Evolutionary conservation across 2,888 invertebrate species (phyloP).

Genomic region (Tinea trinotella): DNA sequence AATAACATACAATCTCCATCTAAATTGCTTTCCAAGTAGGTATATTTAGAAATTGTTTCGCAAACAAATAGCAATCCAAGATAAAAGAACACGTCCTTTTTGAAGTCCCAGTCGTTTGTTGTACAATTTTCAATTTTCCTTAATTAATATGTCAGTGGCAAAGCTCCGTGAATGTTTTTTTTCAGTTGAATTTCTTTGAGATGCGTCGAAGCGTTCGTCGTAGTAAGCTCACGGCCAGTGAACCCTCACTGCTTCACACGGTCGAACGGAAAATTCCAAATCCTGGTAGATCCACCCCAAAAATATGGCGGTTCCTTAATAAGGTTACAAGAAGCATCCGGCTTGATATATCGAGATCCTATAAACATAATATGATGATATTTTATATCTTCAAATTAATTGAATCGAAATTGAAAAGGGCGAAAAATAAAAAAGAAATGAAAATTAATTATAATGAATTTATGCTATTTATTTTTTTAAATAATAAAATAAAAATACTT

Average conservation of each 20-base stretch:
- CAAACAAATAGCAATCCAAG: slow-evolving; percentile 4
- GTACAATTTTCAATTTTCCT: slow-evolving; percentile 19
- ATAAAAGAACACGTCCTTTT: slow-evolving; percentile 26
- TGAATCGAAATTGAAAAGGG: no score
- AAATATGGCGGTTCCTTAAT: not conserved
- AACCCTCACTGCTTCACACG: not conserved
- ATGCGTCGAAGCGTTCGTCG: not conserved
- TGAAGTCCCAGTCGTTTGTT: slow-evolving; percentile 29
- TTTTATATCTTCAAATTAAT: no score
- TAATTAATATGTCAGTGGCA: slow-evolving; percentile 28
- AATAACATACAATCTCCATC: not conserved
- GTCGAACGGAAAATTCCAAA: not conserved
- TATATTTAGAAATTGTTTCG: not conserved
- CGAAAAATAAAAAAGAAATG: no score
- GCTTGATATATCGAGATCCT: no score
- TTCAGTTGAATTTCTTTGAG: slow-evolving; percentile 21
- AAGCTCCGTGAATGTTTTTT: slow-evolving; percentile 19
- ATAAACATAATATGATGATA: no score
- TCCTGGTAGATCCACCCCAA: not conserved
- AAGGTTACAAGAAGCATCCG: no score
- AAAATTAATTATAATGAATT: no score
- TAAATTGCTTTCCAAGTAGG: not conserved
- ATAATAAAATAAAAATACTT: no score
- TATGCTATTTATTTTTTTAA: no score
- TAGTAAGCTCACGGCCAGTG: not conserved